phyloP scores from a whole-genome alignment of 2,113 vertebrate species.

The Casuarius casuarius region DNA sequence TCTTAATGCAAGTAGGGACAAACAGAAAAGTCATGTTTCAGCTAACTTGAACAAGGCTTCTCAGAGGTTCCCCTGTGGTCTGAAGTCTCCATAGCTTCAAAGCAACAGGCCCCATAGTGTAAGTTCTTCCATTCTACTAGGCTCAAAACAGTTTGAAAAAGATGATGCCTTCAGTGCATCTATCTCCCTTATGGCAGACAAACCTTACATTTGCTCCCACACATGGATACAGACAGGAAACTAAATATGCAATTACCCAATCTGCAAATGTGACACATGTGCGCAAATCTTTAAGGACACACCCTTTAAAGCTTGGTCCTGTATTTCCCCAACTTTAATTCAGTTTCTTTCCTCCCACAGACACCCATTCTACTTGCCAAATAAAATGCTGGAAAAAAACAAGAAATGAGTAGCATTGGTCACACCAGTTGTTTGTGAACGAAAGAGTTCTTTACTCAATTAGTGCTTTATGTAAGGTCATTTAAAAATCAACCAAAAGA shows the following conservation, averaged over 20 bases:
- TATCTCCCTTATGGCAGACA: conserved; percentile 31
- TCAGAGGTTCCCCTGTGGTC: not conserved
- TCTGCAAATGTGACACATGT: conserved; percentile 62
- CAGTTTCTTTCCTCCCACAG: conserved; percentile 58
- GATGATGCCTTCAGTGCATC: not conserved
- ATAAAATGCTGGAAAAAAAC: conserved; percentile 65
- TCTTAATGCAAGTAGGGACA: not conserved
- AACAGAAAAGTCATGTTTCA: not conserved
- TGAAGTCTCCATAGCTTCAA: not conserved
- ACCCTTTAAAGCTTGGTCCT: conserved; percentile 48
- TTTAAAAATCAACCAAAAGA: not conserved
- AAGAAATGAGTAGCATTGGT: conserved; percentile 24
- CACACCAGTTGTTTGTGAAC: conserved; percentile 11
- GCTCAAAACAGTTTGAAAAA: conserved; percentile 38
- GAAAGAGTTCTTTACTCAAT: conserved; percentile 21
- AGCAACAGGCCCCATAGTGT: not conserved
- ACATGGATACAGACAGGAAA: conserved; percentile 55
- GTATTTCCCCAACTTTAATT: conserved; percentile 55
- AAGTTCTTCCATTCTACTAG: conserved; percentile 38
- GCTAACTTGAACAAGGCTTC: not conserved
- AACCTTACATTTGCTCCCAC: conserved; percentile 69
- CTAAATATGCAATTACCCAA: conserved; percentile 63
- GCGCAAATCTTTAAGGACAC: conserved; percentile 39
- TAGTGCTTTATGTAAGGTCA: conserved; percentile 20
- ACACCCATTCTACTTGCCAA: conserved; percentile 40